Evolutionary conservation across 2,113 vertebrate genomes (phyloP).

Genomic region (Rhynchopsitta pachyrhyncha): DNA sequence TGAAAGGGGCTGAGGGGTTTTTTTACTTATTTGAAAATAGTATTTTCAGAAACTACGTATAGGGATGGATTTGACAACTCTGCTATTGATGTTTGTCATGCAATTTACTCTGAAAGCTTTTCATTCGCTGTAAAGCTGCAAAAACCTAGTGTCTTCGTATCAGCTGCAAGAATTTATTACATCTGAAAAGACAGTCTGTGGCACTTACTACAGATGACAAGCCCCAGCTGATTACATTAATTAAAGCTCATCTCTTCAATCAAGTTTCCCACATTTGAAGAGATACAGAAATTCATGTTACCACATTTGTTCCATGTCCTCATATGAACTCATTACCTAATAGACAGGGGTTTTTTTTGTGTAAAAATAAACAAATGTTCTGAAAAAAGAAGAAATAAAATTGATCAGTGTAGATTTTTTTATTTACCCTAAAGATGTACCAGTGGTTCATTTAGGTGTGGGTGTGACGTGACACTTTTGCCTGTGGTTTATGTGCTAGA

Average conservation of each 20-base stretch:
- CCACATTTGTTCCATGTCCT: neutral
- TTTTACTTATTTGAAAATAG: neutral
- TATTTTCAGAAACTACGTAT: neutral
- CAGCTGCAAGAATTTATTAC: neutral
- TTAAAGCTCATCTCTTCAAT: neutral
- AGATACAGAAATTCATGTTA: neutral
- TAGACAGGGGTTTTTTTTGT: neutral
- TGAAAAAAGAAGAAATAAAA: neutral
- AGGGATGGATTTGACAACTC: neutral
- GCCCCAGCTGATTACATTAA: neutral
- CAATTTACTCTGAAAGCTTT: neutral
- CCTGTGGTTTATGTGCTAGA: slow-evolving; percentile 61
- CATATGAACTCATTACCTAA: neutral
- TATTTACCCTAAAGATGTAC: neutral
- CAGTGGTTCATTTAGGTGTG: slow-evolving; percentile 28
- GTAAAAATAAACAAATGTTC: neutral
- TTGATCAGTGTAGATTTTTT: neutral
- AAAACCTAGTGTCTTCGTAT: neutral
- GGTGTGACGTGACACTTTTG: slow-evolving; percentile 61
- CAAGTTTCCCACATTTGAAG: neutral
- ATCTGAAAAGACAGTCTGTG: neutral
- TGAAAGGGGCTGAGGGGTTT: neutral
- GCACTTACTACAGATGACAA: neutral
- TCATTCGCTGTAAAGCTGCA: neutral
- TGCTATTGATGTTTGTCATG: neutral